Evolutionary conservation across 2,888 invertebrate species (phyloP).

Genomic region (Brachylomia viminalis): DNA sequence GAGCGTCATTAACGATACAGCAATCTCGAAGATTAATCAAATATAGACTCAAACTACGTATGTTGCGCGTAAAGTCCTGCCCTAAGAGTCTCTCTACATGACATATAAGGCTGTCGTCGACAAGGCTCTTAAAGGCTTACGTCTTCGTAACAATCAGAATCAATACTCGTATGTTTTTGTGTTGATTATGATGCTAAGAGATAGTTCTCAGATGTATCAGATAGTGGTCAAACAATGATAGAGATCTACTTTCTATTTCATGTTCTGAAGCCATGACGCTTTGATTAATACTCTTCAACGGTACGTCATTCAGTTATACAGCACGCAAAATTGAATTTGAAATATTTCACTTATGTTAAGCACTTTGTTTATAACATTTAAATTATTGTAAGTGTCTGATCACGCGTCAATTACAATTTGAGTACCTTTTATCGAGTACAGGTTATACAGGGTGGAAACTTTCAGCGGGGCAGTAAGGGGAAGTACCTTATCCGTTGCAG

Average conservation of each 20-base stretch:
- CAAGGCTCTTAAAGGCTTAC: slow-evolving; percentile 55
- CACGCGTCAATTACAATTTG: slow-evolving; percentile 10
- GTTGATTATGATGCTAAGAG: slow-evolving; percentile 48
- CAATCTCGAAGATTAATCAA: slow-evolving; percentile 16
- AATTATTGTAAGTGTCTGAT: slow-evolving; percentile 7
- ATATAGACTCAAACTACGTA: not conserved
- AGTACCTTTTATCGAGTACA: not conserved
- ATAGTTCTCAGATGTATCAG: slow-evolving; percentile 70
- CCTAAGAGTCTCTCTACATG: slow-evolving; percentile 19
- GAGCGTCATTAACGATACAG: slow-evolving; percentile 6
- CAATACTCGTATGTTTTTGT: slow-evolving; percentile 25
- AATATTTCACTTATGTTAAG: slow-evolving; percentile 29
- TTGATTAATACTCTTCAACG: slow-evolving; percentile 57
- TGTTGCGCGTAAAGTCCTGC: not conserved
- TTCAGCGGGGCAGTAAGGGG: too few relatives aligned
- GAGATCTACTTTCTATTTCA: slow-evolving; percentile 84
- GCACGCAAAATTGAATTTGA: slow-evolving; percentile 39
- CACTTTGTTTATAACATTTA: slow-evolving; percentile 31
- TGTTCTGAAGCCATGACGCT: slow-evolving; percentile 75
- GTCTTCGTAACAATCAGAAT: slow-evolving; percentile 37
- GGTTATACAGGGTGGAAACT: too few relatives aligned
- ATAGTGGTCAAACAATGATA: slow-evolving; percentile 72
- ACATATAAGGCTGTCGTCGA: slow-evolving; percentile 15
- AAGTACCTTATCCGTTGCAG: too few relatives aligned
- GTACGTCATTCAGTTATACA: slow-evolving; percentile 45